A percentile compares a stretch with the other conserved stretches of the same genome.
phyloP scores from a whole-genome alignment of 1,140 invertebrate species.

The Drosophila carrolli region DNA sequence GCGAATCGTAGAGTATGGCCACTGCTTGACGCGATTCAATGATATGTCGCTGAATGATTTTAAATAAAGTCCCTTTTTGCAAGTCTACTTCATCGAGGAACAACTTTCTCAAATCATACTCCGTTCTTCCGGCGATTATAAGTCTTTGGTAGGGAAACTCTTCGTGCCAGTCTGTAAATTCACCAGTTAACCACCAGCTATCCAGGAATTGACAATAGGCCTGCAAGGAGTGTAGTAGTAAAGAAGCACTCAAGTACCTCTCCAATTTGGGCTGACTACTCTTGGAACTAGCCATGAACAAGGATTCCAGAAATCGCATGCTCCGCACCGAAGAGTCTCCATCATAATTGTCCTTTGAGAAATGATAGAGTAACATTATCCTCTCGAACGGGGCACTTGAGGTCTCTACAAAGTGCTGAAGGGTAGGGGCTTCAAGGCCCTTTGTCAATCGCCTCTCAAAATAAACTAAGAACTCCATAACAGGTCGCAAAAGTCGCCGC shows the following conservation, averaged over 20 bases:
- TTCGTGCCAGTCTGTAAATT: slow-evolving; percentile 20
- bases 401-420: not conserved
- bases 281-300: not conserved
- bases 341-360: not conserved
- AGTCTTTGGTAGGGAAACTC: slow-evolving; percentile 19
- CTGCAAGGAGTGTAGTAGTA: slow-evolving; percentile 36
- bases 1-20: slow-evolving; percentile 22
- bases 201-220: slow-evolving; percentile 34
- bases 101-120: slow-evolving; percentile 5
- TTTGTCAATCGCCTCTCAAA: slow-evolving; percentile 4
- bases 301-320: not conserved
- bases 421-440: not conserved
- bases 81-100: not conserved
- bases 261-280: not conserved
- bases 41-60: slow-evolving; percentile 25
- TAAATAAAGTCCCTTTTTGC: not conserved
- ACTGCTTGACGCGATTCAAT: not conserved
- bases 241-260: not conserved
- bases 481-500: slow-evolving; percentile 31
- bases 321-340: not conserved
- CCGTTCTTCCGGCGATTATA: not conserved
- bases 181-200: slow-evolving; percentile 41
- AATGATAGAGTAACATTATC: not conserved
- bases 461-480: slow-evolving; percentile 32
- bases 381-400: not conserved